These are phyloP conservation scores for Altica lythri DNA, from an alignment of 2,888 invertebrate genomes.

Conservation along the genomic window DNA sequence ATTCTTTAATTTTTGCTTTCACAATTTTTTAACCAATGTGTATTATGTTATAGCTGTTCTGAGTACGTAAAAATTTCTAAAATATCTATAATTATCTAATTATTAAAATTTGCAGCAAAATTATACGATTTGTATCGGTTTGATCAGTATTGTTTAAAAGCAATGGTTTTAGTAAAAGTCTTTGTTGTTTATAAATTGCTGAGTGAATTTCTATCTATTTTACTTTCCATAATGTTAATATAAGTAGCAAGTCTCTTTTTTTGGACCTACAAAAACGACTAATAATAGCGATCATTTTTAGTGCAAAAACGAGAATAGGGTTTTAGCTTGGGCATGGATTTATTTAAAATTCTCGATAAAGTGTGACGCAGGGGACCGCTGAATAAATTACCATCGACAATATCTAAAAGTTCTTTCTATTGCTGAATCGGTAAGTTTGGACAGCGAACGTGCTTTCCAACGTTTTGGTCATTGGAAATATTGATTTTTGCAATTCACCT, in stretches of 20 bases:
- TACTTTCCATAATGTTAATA: no score
- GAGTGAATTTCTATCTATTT: no score
- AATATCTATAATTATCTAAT: no score
- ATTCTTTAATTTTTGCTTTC: no score
- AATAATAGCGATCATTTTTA: constrained; percentile 14
- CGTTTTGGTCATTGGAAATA: constrained; percentile 4
- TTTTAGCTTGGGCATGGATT: constrained; percentile 19
- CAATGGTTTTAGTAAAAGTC: no score
- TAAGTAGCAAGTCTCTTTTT: not conserved
- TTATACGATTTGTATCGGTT: no score
- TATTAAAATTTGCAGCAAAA: no score
- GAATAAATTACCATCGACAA: constrained; percentile 23
- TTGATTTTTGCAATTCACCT: constrained; percentile 6
- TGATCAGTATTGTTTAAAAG: no score
- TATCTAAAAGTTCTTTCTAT: constrained; percentile 16
- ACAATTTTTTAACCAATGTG: no score
- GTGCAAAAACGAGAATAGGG: constrained; percentile 19
- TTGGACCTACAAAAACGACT: constrained; percentile 7
- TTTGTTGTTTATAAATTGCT: no score
- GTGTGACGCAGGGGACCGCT: constrained; percentile 20
- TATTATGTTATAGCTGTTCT: no score
- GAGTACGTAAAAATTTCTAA: no score
- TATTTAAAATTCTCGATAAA: constrained; percentile 20
- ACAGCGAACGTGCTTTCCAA: constrained; percentile 9
- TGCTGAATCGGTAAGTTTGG: constrained; percentile 20